Evolutionary conservation across 2,797 vertebrate species (phyloP).

Genomic region (Podargus strigoides): DNA sequence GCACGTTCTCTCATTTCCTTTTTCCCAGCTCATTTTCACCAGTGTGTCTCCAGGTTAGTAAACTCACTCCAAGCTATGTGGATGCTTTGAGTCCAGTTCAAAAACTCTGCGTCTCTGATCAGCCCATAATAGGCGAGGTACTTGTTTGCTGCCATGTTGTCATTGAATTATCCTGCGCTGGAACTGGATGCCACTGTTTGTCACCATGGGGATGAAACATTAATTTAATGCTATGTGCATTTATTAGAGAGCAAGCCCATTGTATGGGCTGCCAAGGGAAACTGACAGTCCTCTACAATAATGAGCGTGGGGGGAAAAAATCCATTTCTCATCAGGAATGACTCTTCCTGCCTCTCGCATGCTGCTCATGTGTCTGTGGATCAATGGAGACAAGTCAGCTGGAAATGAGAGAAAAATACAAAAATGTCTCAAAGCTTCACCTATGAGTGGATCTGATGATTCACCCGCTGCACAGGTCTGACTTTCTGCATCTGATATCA

Average conservation of each 20-base stretch:
- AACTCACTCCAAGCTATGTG: background rate
- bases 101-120: background rate
- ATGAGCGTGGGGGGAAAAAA: background rate
- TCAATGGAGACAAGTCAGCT: conserved; percentile 21
- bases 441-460: background rate
- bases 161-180: background rate
- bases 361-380: background rate
- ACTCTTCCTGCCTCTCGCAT: background rate
- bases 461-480: background rate
- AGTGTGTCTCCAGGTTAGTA: background rate
- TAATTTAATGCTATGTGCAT: conserved; percentile 42
- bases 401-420: conserved; percentile 8
- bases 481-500: background rate
- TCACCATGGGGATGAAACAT: conserved; percentile 42
- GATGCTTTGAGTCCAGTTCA: background rate
- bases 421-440: background rate
- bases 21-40: background rate
- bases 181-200: conserved; percentile 12
- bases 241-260: conserved; percentile 26
- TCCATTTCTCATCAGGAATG: conserved; percentile 40
- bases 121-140: background rate
- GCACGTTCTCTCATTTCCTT: background rate
- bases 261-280: conserved; percentile 37
- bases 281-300: conserved; percentile 24
- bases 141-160: background rate